phyloP scores from a whole-genome alignment of 1,140 invertebrate genomes.

The Heterodera schachtii region DNA sequence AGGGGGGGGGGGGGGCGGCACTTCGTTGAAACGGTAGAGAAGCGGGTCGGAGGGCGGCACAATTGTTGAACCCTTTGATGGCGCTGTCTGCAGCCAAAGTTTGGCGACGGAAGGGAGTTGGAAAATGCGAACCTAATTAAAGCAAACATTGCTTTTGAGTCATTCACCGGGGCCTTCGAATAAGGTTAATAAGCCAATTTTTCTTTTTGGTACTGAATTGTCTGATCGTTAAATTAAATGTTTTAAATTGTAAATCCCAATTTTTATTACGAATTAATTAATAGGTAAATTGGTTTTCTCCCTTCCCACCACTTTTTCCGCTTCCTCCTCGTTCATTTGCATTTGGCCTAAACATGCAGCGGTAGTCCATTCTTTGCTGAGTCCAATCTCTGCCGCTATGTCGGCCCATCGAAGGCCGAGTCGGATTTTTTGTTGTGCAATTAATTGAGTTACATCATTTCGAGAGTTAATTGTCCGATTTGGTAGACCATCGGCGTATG shows the following conservation, averaged over 20 bases:
- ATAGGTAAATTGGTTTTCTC: too few relatives aligned
- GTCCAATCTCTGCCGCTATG: slow-evolving; percentile 50
- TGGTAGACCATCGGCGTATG: too few relatives aligned
- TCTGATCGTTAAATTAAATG: too few relatives aligned
- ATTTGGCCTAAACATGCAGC: slow-evolving; percentile 65
- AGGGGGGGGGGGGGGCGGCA: neutral
- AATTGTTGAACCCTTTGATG: slow-evolving; percentile 42
- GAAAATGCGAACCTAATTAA: slow-evolving; percentile 38
- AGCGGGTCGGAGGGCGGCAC: slow-evolving; percentile 56
- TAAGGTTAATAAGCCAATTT: too few relatives aligned
- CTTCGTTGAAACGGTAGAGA: slow-evolving; percentile 55
- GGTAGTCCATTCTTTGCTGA: slow-evolving; percentile 61
- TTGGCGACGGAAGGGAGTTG: slow-evolving; percentile 28
- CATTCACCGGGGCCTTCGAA: too few relatives aligned
- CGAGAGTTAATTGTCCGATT: slow-evolving; percentile 24
- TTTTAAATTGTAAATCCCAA: too few relatives aligned
- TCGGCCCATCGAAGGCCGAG: slow-evolving; percentile 57
- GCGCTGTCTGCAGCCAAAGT: slow-evolving; percentile 46
- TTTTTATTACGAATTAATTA: too few relatives aligned
- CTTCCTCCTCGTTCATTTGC: slow-evolving; percentile 43
- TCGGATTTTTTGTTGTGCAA: slow-evolving; percentile 40
- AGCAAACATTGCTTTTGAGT: slow-evolving; percentile 16
- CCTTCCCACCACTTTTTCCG: slow-evolving; percentile 26
- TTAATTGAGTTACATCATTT: slow-evolving; percentile 47
- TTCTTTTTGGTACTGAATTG: too few relatives aligned